Evolutionary conservation across 2,797 vertebrate species (phyloP).

Genomic region (Falco naumanni): DNA sequence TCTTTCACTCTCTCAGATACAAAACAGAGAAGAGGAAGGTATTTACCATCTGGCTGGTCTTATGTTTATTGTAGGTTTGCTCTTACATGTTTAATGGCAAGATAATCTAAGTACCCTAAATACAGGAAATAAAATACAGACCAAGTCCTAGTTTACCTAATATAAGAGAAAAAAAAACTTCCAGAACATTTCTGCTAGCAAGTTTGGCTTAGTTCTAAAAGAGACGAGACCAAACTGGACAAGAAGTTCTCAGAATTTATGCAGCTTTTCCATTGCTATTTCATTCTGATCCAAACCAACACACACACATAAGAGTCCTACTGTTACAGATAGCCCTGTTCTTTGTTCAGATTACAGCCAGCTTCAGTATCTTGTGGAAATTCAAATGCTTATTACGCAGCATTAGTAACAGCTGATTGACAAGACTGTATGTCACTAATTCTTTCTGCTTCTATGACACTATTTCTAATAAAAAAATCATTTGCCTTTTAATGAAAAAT

Average conservation of each 20-base stretch:
- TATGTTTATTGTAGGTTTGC: not conserved
- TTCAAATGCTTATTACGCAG: not conserved
- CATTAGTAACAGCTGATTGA: not conserved
- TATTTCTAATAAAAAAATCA: not conserved
- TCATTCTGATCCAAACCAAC: not conserved
- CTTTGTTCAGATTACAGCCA: not conserved
- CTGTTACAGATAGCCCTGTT: not conserved
- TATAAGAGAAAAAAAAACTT: not conserved
- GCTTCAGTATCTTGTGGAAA: not conserved
- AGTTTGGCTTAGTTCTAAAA: not conserved
- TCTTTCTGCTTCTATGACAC: not conserved
- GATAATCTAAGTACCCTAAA: not conserved
- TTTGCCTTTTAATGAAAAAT: not conserved
- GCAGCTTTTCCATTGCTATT: not conserved
- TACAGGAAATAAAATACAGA: not conserved
- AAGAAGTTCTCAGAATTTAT: not conserved
- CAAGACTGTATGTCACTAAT: not conserved
- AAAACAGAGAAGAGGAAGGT: not conserved
- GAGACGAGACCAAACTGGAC: not conserved
- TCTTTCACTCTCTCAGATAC: not conserved
- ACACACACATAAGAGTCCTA: accelerated
- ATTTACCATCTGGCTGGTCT: not conserved
- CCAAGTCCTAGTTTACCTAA: not conserved
- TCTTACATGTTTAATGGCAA: not conserved
- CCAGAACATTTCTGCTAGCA: not conserved